Evolutionary conservation across 2,797 vertebrate species (phyloP).

Genomic region (Cetoscarus ocellatus): DNA sequence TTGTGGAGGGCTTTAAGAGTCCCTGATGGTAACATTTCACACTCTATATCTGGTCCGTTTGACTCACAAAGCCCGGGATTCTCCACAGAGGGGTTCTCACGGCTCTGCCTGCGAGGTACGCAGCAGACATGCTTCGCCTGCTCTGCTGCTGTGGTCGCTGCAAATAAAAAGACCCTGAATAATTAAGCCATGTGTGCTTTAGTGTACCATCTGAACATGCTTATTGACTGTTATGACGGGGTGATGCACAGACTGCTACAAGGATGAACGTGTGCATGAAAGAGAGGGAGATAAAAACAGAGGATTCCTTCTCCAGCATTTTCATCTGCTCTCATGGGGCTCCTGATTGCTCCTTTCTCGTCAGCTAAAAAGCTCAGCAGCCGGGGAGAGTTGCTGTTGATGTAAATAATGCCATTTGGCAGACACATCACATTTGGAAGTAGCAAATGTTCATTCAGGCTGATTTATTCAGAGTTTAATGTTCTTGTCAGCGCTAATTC

Average conservation of each 20-base stretch:
- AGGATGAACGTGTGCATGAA: conserved; percentile 41
- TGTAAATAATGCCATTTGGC: conserved; percentile 69
- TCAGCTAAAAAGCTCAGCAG: conserved; percentile 48
- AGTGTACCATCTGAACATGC: conserved; percentile 62
- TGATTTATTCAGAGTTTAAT: conserved; percentile 71
- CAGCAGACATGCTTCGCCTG: conserved; percentile 31
- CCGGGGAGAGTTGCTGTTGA: conserved; percentile 45
- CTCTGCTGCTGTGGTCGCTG: conserved; percentile 27
- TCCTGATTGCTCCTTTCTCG: conserved; percentile 57
- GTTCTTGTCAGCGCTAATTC: conserved; percentile 66
- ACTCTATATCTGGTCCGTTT: conserved; percentile 60
- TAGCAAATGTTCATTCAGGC: conserved; percentile 57
- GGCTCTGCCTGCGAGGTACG: conserved; percentile 42
- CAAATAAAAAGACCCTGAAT: conserved; percentile 39
- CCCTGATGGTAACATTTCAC: conserved; percentile 66
- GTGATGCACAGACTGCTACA: conserved; percentile 42
- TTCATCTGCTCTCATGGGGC: conserved; percentile 37
- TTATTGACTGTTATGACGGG: conserved; percentile 51
- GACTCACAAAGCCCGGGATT: conserved; percentile 57
- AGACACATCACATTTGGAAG: conserved; percentile 55
- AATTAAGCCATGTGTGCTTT: conserved; percentile 58
- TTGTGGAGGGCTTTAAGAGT: conserved; percentile 54
- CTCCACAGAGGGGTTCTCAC: conserved; percentile 47
- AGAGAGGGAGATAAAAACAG: conserved; percentile 40
- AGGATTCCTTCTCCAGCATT: conserved; percentile 26